Evolutionary conservation across 2,113 vertebrate genomes (phyloP).

Genomic region (Boleophthalmus pectinirostris): DNA sequence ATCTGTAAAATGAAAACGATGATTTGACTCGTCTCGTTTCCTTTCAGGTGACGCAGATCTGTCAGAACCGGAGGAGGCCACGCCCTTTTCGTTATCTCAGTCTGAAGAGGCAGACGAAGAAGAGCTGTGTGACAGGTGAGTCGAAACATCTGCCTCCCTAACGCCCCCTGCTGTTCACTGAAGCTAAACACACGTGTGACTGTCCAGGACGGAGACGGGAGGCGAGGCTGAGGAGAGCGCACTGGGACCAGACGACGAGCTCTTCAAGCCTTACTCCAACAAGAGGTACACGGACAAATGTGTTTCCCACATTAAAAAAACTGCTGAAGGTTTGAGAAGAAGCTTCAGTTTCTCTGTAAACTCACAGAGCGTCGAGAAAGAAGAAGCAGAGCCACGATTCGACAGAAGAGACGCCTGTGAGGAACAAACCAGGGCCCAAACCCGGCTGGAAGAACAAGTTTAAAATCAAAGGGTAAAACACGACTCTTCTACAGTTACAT

Average conservation of each 20-base stretch:
- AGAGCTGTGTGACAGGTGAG: slow-evolving; percentile 90
- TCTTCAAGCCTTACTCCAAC: slow-evolving; percentile 80
- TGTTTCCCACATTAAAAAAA: not conserved
- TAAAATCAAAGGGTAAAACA: slow-evolving; percentile 84
- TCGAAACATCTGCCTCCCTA: not conserved
- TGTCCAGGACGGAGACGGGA: slow-evolving; percentile 78
- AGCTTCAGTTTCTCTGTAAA: too few relatives aligned
- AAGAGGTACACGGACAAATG: slow-evolving; percentile 76
- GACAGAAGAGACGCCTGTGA: slow-evolving; percentile 79
- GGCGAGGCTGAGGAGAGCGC: slow-evolving; percentile 79
- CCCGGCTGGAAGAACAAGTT: slow-evolving; percentile 95
- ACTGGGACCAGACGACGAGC: slow-evolving; percentile 79
- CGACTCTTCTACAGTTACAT: not conserved
- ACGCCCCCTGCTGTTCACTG: not conserved
- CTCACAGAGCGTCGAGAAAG: slow-evolving; percentile 75
- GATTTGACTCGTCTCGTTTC: not conserved
- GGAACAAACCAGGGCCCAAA: slow-evolving; percentile 94
- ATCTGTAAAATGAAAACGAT: not conserved
- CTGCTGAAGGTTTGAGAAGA: not conserved
- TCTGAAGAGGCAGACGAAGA: slow-evolving; percentile 85
- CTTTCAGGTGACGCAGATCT: slow-evolving; percentile 63
- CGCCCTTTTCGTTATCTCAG: slow-evolving; percentile 69
- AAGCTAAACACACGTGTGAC: slow-evolving; percentile 12
- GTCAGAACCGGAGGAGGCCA: slow-evolving; percentile 70
- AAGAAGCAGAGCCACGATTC: slow-evolving; percentile 73